Conservation (phyloP, 2,888 invertebrate genomes). For the Cyclophora albipunctata region DNA sequence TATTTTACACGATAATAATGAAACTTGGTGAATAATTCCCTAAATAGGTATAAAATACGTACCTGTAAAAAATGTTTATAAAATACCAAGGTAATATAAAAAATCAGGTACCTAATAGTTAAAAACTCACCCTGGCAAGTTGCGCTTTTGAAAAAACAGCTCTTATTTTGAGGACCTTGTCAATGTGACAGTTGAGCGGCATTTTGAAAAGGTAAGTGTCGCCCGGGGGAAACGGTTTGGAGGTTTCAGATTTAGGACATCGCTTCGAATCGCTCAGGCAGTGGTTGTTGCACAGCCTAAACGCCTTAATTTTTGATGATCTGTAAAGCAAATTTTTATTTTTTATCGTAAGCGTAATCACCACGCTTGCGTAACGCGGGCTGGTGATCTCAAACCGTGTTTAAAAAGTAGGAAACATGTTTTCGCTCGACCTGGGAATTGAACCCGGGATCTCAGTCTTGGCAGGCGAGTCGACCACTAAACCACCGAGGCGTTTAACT, state of each 20-base stretch:
- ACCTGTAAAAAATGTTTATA: too few species aligned
- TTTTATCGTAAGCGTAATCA: too few species aligned
- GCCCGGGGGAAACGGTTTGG: conserved; percentile 33
- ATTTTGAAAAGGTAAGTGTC: conserved; percentile 47
- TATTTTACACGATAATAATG: too few species aligned
- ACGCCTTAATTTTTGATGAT: conserved; percentile 51
- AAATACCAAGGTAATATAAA: neutral
- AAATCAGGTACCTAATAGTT: neutral
- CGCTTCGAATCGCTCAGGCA: conserved; percentile 43
- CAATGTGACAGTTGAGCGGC: conserved; percentile 52
- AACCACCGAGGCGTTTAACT: too few species aligned
- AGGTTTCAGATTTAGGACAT: conserved; percentile 42
- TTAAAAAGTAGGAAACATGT: too few species aligned
- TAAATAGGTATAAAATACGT: too few species aligned
- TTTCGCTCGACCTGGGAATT: too few species aligned
- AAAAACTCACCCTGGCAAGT: conserved; percentile 19
- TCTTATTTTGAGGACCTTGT: conserved; percentile 42
- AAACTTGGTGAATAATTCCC: too few species aligned
- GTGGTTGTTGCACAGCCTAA: conserved; percentile 52
- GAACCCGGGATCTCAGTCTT: too few species aligned
- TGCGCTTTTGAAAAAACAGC: conserved; percentile 41
- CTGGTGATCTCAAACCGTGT: too few species aligned
- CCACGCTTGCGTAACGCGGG: too few species aligned
- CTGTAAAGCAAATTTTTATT: conserved; percentile 21
- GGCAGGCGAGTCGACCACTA: too few species aligned